These are phyloP conservation scores for Fundulus diaphanus DNA, from an alignment of 2,797 vertebrate species.

Conservation along the genomic window DNA sequence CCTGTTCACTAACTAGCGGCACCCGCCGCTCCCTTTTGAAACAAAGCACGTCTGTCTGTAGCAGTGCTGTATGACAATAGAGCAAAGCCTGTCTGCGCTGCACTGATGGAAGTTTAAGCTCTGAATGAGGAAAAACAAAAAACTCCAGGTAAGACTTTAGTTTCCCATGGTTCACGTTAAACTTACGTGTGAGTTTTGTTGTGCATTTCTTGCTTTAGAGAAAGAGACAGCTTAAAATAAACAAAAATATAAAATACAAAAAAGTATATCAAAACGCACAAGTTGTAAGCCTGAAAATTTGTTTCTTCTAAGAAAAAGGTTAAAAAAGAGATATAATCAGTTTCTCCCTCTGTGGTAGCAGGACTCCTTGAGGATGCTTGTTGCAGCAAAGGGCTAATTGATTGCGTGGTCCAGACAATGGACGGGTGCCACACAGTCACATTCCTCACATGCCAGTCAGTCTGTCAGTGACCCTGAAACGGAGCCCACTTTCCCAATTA, in stretches of 20 bases:
- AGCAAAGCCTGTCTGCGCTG: slow-evolving; percentile 43
- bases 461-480: slow-evolving; percentile 77
- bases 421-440: slow-evolving; percentile 64
- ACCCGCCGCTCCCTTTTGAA: slow-evolving; percentile 59
- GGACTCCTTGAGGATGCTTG: slow-evolving; percentile 42
- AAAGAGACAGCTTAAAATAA: not conserved
- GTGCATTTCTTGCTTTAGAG: slow-evolving; percentile 5
- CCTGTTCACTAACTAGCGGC: slow-evolving; percentile 43
- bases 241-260: not conserved
- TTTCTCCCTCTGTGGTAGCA: slow-evolving; percentile 25
- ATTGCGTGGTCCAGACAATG: slow-evolving; percentile 63
- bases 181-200: slow-evolving; percentile 23
- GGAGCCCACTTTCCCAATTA: slow-evolving; percentile 83
- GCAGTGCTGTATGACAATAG: slow-evolving; percentile 43
- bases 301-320: slow-evolving; percentile 5
- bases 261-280: not conserved
- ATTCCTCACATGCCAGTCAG: slow-evolving; percentile 79
- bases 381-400: slow-evolving; percentile 59
- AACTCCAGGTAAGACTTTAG: slow-evolving; percentile 35
- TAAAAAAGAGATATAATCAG: slow-evolving; percentile 1
- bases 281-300: slow-evolving; percentile 1
- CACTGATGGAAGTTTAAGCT: slow-evolving; percentile 25
- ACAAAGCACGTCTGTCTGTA: slow-evolving; percentile 62
- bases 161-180: slow-evolving; percentile 54
- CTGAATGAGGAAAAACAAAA: slow-evolving; percentile 46